Conservation (phyloP, 2,888 invertebrate species). For the Formica aserva region DNA sequence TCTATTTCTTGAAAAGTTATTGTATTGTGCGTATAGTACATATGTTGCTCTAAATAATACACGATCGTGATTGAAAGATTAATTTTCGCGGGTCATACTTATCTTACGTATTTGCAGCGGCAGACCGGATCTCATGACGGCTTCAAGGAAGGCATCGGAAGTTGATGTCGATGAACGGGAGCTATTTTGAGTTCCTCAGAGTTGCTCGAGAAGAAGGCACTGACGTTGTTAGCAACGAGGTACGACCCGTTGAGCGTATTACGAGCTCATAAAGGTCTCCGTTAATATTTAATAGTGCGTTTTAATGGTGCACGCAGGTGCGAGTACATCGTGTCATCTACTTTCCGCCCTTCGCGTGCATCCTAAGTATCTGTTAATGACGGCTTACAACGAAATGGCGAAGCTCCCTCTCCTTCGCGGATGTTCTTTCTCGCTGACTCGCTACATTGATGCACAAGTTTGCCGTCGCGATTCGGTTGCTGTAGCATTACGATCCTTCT, state of each 20-base stretch:
- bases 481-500: constrained; percentile 13
- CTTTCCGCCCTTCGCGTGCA: constrained; percentile 66
- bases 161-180: constrained; percentile 39
- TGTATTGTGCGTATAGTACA: too few relatives aligned
- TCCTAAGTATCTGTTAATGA: constrained; percentile 79
- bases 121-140: constrained; percentile 26
- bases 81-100: constrained; percentile 21
- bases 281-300: constrained; percentile 78
- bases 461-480: constrained; percentile 17
- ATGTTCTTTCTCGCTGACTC: constrained; percentile 27
- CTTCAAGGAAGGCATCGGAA: constrained; percentile 27
- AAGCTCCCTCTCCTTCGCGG: constrained; percentile 57
- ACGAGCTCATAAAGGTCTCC: constrained; percentile 76
- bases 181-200: constrained; percentile 57
- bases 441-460: constrained; percentile 19
- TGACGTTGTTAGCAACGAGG: constrained; percentile 28
- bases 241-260: constrained; percentile 72
- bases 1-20: background rate
- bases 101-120: constrained; percentile 5
- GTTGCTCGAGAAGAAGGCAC: constrained; percentile 32
- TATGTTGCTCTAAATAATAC: background rate
- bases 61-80: background rate
- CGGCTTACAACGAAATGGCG: constrained; percentile 72
- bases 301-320: constrained; percentile 78
- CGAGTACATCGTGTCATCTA: constrained; percentile 70